A percentile compares a stretch with the other conserved stretches of the same genome.
Evolutionary conservation across 2,888 invertebrate genomes (phyloP).

Genomic region (Lasioglossum figueresi): DNA sequence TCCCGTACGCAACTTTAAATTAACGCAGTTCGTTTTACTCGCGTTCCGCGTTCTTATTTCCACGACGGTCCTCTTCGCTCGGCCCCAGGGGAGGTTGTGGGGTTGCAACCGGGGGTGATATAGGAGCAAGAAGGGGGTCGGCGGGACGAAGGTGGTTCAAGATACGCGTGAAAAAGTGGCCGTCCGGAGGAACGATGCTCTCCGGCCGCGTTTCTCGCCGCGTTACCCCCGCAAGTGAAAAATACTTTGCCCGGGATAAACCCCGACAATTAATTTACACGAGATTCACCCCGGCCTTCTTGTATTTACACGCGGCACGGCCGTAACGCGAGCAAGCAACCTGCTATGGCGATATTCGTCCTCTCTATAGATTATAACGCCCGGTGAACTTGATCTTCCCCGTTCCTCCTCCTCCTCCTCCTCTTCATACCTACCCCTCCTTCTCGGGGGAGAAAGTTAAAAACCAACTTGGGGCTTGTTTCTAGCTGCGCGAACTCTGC

Average conservation of each 20-base stretch:
- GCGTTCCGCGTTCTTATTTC: constrained; percentile 57
- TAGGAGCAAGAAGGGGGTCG: background rate
- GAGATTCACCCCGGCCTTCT: constrained; percentile 15
- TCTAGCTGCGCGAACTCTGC: background rate
- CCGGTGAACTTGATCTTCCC: constrained; percentile 3
- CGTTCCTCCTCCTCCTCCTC: background rate
- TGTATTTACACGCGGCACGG: background rate
- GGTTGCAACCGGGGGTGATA: background rate
- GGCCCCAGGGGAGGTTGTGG: background rate
- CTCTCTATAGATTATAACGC: background rate
- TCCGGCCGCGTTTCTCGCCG: background rate
- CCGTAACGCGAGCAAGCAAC: constrained; percentile 4
- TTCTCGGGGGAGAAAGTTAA: background rate
- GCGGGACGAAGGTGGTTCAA: constrained; percentile 14
- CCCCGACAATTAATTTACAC: constrained; percentile 30
- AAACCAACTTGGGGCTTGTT: background rate
- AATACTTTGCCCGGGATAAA: constrained; percentile 7
- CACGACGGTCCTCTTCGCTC: constrained; percentile 44
- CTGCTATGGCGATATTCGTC: constrained; percentile 9
- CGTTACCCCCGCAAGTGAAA: constrained; percentile 23
- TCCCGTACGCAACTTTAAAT: constrained; percentile 77
- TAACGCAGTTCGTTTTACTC: constrained; percentile 69
- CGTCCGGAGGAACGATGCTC: constrained; percentile 18
- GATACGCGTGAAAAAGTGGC: constrained; percentile 30
- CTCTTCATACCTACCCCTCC: too few species aligned